Conservation (phyloP, 2,888 invertebrate species). For the Oligia fasciuncula region DNA sequence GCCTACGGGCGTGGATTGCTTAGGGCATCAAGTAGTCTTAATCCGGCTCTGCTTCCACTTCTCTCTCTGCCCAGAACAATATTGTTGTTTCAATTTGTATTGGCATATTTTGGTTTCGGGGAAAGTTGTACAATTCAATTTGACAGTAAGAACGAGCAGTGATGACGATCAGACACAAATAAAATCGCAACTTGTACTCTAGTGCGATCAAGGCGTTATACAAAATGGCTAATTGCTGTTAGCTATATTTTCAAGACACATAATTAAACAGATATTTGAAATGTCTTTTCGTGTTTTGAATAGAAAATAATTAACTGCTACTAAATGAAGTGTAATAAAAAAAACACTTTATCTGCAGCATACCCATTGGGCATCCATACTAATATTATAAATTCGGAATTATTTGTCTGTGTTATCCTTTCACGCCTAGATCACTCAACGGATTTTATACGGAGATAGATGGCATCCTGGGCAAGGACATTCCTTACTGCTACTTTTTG, state of each 20-base stretch:
- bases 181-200: background rate
- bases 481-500: too few relatives aligned
- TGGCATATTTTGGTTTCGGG: too few relatives aligned
- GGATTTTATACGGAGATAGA: too few relatives aligned
- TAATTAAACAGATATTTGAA: background rate
- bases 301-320: background rate
- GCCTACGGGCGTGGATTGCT: too few relatives aligned
- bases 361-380: slow-evolving; percentile 14
- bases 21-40: too few relatives aligned
- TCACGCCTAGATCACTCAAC: too few relatives aligned
- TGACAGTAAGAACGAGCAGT: background rate
- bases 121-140: background rate
- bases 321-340: background rate
- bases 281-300: background rate
- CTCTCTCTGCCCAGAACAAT: too few relatives aligned
- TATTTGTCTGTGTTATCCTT: too few relatives aligned
- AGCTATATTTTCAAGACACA: background rate
- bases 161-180: background rate
- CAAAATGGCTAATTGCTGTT: background rate
- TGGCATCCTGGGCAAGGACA: too few relatives aligned
- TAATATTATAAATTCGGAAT: too few relatives aligned
- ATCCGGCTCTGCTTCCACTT: too few relatives aligned
- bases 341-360: background rate
- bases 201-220: background rate
- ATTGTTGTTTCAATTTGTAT: too few relatives aligned